Conservation (phyloP, 2,888 invertebrate species). For the Anodontia alba region DNA sequence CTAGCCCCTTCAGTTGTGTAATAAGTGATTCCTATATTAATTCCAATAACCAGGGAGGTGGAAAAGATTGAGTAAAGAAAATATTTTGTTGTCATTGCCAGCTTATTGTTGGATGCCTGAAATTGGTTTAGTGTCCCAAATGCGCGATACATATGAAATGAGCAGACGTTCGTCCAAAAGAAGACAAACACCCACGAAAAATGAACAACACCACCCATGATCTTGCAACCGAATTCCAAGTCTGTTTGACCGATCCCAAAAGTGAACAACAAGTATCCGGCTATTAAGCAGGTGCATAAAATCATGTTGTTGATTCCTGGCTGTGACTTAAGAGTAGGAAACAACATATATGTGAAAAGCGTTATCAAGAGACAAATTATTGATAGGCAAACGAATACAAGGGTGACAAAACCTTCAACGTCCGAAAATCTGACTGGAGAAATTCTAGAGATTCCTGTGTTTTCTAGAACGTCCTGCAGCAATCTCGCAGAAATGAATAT, state of each 20-base stretch:
- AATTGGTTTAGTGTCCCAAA: conserved; percentile 25
- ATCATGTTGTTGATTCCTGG: conserved; percentile 62
- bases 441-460: background rate
- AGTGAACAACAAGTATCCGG: conserved; percentile 53
- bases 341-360: conserved; percentile 50
- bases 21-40: conserved; percentile 6
- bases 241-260: conserved; percentile 32
- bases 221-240: conserved; percentile 37
- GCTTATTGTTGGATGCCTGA: background rate
- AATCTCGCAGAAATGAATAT: background rate
- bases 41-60: conserved; percentile 28
- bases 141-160: conserved; percentile 64
- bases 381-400: conserved; percentile 45
- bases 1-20: background rate
- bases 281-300: conserved; percentile 48
- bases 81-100: conserved; percentile 7
- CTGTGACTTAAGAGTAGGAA: conserved; percentile 49
- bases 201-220: conserved; percentile 59
- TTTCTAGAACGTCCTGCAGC: background rate
- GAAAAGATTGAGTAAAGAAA: background rate
- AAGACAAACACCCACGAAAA: conserved; percentile 60
- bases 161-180: conserved; percentile 64
- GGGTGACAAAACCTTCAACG: conserved; percentile 25
- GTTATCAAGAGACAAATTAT: conserved; percentile 53
- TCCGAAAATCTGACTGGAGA: conserved; percentile 2